Percentiles rank a stretch among this genome's conserved stretches.
phyloP scores from a whole-genome alignment of 1,140 invertebrate genomes.

The Antheraea mylitta region DNA sequence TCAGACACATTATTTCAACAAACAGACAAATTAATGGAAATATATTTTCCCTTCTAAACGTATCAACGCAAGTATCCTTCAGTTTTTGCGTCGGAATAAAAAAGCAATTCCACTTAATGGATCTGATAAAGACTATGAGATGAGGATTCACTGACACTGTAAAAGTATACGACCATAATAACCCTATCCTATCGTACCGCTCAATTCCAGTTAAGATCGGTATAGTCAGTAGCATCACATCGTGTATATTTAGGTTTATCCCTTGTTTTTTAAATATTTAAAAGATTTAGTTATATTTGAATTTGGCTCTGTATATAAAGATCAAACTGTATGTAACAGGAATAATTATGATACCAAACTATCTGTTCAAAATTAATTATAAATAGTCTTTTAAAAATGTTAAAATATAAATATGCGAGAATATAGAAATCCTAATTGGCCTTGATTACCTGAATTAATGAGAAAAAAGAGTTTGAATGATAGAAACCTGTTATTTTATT shows the following conservation, averaged over 20 bases:
- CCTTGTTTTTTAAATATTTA: neutral
- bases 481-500: no score
- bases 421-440: no score
- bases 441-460: no score
- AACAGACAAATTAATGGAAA: neutral
- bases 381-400: no score
- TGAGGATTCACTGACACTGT: slow-evolving; percentile 1
- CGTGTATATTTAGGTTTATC: neutral
- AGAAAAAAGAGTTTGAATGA: no score
- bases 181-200: slow-evolving; percentile 1
- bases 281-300: neutral
- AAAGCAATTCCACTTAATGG: slow-evolving; percentile 2
- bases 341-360: no score
- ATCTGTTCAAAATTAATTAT: no score
- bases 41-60: neutral
- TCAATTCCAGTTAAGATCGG: neutral
- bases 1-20: no score
- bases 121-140: slow-evolving; percentile 4
- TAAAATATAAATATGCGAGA: no score
- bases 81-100: neutral
- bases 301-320: neutral
- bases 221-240: neutral
- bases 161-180: slow-evolving; percentile 4
- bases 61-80: slow-evolving; percentile 1
- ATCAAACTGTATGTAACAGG: neutral